Conservation (phyloP, 1,140 invertebrate species). For the Drosophila insularis region DNA sequence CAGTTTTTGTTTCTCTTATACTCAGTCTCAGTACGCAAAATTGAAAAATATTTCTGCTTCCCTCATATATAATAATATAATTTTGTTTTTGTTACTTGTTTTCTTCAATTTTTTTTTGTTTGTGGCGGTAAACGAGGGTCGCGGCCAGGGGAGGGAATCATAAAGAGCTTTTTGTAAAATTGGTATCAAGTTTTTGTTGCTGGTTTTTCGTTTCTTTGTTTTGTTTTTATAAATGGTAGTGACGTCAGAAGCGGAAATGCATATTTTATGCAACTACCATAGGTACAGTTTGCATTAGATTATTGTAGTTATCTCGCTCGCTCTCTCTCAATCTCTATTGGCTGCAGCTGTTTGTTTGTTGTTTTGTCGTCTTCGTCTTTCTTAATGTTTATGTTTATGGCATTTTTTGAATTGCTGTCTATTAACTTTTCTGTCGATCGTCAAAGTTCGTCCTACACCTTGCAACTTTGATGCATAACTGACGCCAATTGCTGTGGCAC, state of each 20-base stretch:
- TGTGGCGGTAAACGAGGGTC: constrained; percentile 40
- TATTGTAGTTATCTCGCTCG: constrained; percentile 44
- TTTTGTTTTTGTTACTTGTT: constrained; percentile 56
- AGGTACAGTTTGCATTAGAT: constrained; percentile 60
- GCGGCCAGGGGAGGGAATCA: constrained; percentile 40
- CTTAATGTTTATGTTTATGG: constrained; percentile 54
- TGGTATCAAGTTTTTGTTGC: constrained; percentile 64
- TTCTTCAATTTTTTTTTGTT: constrained; percentile 26
- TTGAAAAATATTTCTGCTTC: constrained; percentile 65
- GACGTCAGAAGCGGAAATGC: constrained; percentile 64
- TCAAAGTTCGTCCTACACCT: constrained; percentile 47
- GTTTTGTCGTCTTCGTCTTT: constrained; percentile 17
- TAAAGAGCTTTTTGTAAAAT: constrained; percentile 63
- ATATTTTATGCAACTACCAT: constrained; percentile 25
- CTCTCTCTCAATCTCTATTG: constrained; percentile 37
- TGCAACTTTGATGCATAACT: constrained; percentile 68
- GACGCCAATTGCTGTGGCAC: constrained; percentile 43
- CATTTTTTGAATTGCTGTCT: constrained; percentile 61
- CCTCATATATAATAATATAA: constrained; percentile 32
- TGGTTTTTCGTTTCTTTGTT: background rate
- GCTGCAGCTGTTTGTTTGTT: constrained; percentile 30
- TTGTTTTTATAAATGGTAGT: constrained; percentile 70
- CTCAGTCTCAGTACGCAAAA: constrained; percentile 69
- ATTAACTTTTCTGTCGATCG: background rate
- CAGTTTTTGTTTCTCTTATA: constrained; percentile 49